Base-by-base conservation (phyloP, 2,888 invertebrate species). In the Melitaea athalia region DNA sequence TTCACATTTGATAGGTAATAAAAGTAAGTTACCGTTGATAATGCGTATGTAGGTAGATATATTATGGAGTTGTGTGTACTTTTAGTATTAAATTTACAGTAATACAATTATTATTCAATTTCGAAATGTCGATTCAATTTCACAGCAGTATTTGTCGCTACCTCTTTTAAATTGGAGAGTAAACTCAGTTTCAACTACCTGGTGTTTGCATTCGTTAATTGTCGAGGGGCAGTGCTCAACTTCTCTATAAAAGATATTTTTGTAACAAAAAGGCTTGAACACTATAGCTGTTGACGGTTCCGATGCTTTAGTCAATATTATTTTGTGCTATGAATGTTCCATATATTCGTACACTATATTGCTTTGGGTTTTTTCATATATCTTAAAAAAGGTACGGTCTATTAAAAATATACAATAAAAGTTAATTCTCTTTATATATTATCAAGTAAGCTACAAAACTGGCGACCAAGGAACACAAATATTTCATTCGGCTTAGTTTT, bases 181-280 rank as follows among this genome's bases (percentile, higher is more conserved):
- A 69, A 72, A 71, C 77, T 68, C 75, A 81, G 75, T 79, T 83
- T 81, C 77, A 85, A 81, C 81, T 79, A 77, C 78, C 74, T 73
- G 64, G 77, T 85, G 84, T 85, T 86, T 85, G 82, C 78, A 77
- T 81, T 82, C 80, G 78, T 85, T 87, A 87, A 86, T 85, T 86
- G 83, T 79, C 77, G 72, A 64, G 68, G 52, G 49, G 52, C n/a
- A 43, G 42, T 60, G 14, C 50, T 38, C 38, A 47, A 59, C 42
- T 53, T 49, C 61, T 61, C 15, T 61, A 50, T 45, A 53, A 43
- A 63, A 60, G 47, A 47, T 60, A 60, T 60, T 45, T 60, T 60
- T 60, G 47, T 60, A 45, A 47, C 60, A 60, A 60, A 60, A 60
- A 60, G 24, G 45, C 43, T 59, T 59, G 17, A 47, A 60, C 14